Evolutionary conservation across 2,113 vertebrate genomes (phyloP).

Genomic region (Rhinolophus sinicus): DNA sequence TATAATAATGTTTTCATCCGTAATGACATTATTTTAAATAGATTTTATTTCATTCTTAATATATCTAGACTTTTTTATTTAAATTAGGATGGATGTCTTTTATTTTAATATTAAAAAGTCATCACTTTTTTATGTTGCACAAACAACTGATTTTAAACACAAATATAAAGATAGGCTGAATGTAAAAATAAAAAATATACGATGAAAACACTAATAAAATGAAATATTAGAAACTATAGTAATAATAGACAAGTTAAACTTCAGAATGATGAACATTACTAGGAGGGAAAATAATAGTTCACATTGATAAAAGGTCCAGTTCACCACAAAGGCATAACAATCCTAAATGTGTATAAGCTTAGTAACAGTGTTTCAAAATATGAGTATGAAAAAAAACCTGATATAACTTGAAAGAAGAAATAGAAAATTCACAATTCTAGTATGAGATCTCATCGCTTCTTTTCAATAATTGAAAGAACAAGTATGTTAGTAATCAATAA

Average conservation of each 20-base stretch:
- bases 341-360: neutral
- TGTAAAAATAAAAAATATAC: neutral
- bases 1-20: neutral
- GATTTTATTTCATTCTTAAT: neutral
- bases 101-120: neutral
- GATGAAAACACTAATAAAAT: neutral
- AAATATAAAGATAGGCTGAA: neutral
- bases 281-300: neutral
- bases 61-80: neutral
- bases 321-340: neutral
- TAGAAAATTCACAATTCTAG: neutral
- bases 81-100: neutral
- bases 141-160: neutral
- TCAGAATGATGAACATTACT: neutral
- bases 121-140: neutral
- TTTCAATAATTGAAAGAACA: neutral
- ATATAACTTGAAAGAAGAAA: neutral
- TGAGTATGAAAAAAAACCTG: neutral
- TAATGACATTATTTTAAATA: neutral
- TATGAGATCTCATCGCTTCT: neutral
- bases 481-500: neutral
- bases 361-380: neutral
- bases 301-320: neutral
- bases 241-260: neutral
- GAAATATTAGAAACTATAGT: neutral